Evolutionary conservation across 2,888 invertebrate species (phyloP), one percentile per base, ranked within the genome.

Genomic region (Teinopalpus imperialis): DNA sequence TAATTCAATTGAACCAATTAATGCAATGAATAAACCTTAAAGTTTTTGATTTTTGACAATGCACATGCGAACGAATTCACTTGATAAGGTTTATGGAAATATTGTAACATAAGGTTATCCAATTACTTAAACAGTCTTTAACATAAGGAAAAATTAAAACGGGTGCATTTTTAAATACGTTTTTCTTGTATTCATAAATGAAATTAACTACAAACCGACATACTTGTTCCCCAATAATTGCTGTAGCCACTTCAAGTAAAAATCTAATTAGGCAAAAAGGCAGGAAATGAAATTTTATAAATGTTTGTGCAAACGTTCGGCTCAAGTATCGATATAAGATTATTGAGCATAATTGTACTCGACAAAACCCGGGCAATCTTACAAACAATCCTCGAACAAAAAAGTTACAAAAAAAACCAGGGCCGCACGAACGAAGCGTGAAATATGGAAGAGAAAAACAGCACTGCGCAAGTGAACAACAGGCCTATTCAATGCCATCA

Each of bases 381-480:
- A 53, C 63, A 56, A 67, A 66, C 65, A 55, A 52, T 68, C 63
- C 69, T 67, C 61, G 55, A 63, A 55, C 42, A 58, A 70, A 72
- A 71, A 71, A 70, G 65, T 51, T 54, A 60, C 48, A 54, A 69
- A 76, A 79, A 79, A 75, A 31, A 8, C 56, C 54, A 41, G 64
- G 61, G 61, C 69, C 55, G 65, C 73, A 74, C 79, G 71, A 82
- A 81, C 81, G 69, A 70, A 78, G 79, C 86, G 81, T 85, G 75
- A 83, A 85, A 83, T 83, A 81, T 83, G 74, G 60, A 21, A n/a
- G 21, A 9, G 21, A 9, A 69, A 69, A 81, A 79, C 66, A 9
- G 43, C 44, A 73, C 71, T 81, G 68, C 83, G 81, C 83, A 85
- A 87, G 81, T 81, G 82, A 83, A 82, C 83, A 83, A 78, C 74